Evolutionary conservation across 1,140 invertebrate species (phyloP).

Genomic region (Cherax quadricarinatus): DNA sequence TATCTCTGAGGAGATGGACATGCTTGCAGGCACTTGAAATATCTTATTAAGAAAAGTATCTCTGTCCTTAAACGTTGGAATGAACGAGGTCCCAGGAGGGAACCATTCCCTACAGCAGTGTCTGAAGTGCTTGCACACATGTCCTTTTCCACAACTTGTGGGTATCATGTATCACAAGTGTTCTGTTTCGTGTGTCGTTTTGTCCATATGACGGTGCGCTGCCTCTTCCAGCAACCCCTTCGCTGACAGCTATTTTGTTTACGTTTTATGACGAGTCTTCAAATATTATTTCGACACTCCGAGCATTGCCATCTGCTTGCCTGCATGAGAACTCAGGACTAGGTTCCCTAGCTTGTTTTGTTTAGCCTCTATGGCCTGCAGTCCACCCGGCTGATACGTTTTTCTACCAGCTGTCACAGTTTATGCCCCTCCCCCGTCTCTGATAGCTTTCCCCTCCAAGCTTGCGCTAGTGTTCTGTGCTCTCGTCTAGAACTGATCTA

Average conservation of each 20-base stretch:
- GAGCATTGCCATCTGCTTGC: not conserved
- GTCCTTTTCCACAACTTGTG: too few relatives aligned
- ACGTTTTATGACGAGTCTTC: not conserved
- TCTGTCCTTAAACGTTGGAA: too few relatives aligned
- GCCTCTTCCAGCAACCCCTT: not conserved
- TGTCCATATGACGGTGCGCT: too few relatives aligned
- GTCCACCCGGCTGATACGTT: not conserved
- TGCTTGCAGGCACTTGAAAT: too few relatives aligned
- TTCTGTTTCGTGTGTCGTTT: too few relatives aligned
- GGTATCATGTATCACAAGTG: too few relatives aligned
- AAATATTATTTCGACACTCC: not conserved
- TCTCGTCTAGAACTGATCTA: not conserved
- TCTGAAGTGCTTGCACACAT: too few relatives aligned
- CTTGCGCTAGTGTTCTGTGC: not conserved
- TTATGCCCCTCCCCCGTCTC: not conserved
- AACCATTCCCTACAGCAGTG: too few relatives aligned
- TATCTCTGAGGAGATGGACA: too few relatives aligned
- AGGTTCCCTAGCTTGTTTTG: not conserved
- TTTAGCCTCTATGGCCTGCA: not conserved
- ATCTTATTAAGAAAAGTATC: too few relatives aligned
- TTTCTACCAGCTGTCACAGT: not conserved
- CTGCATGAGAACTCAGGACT: slow-evolving; percentile 22
- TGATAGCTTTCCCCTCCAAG: not conserved
- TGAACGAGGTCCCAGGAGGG: too few relatives aligned
- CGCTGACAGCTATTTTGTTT: not conserved